phyloP scores from a whole-genome alignment of 92 coral and sea anemone species.

The Epizoanthus rinbou region DNA sequence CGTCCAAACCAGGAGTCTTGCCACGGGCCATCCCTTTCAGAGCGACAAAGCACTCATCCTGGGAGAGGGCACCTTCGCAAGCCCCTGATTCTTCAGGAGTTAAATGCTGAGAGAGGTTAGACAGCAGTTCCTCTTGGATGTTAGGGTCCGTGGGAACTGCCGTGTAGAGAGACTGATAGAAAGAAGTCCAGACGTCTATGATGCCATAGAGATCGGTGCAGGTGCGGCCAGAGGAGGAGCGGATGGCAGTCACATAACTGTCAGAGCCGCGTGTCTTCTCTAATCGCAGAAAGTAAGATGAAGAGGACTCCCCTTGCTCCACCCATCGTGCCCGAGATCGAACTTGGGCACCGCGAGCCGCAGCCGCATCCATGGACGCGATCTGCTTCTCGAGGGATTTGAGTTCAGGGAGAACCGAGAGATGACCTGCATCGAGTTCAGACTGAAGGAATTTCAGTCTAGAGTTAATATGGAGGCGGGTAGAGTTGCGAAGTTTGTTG shows the following conservation, averaged over 20 bases:
- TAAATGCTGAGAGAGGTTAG: neutral
- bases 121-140: neutral
- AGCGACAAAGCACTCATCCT: neutral
- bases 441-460: neutral
- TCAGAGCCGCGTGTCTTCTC: neutral
- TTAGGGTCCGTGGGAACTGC: neutral
- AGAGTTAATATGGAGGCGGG: neutral
- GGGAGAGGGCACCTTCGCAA: slow-evolving; percentile 15
- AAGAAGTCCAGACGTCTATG: neutral
- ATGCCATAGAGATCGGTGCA: neutral
- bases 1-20: no score
- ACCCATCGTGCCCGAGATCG: neutral
- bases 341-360: neutral
- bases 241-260: neutral
- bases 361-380: neutral
- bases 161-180: neutral
- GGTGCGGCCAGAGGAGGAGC: neutral
- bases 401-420: slow-evolving; percentile 19
- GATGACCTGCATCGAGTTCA: slow-evolving; percentile 8
- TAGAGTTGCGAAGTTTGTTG: neutral
- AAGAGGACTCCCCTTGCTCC: neutral
- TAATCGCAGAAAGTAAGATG: neutral
- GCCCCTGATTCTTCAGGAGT: neutral
- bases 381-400: neutral
- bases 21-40: neutral